Evolutionary conservation across 2,888 invertebrate species (phyloP), one percentile per base, ranked within the genome.

Genomic region (Catocala nupta): DNA sequence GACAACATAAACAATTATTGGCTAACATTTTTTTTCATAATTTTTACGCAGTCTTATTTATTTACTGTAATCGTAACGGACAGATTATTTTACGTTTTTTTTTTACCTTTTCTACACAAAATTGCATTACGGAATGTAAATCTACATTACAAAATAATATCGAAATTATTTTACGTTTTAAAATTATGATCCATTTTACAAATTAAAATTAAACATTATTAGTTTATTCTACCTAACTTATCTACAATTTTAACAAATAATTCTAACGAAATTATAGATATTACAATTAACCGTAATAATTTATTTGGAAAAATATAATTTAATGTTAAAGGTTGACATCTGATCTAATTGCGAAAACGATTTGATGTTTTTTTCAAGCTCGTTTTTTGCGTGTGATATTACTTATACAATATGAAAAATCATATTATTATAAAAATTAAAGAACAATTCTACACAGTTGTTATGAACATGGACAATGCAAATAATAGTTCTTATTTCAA

Each of bases 11-110:
- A 69, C 50, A 25, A 39, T 25, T 67, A 71, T 70, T 72, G 62
- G 67, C 70, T 73, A 73, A 71, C 64, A 67, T 63, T 66, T 60
- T 70, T 77, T 78, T 82, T 81, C 76, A 80, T 82, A 81, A 77
- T 78, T 81, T 82, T 80, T 84, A 83, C 78, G 84, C 89, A 89
- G 89, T 89, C 89, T 89, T 86, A 79, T 85, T 80, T 83, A 81
- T 81, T 83, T 80, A 73, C 80, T 79, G 80, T 81, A 73, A 71
- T 78, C 68, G 55, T 70, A 70, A 75, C 76, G 80, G 81, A 83
- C 80, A 82, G 71, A 75, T 70, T 74, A 69, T 68, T 69, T 75
- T 75, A 75, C 76, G 71, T 78, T 80, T 72, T 67, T 72, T n/a
- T 72, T 73, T 71, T 68, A 8, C 33, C 12, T 55, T 59, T 66